These are phyloP conservation scores for Lepidocyrtoides sp. DNA, from an alignment of 2,888 invertebrate species.

Conservation along the genomic window DNA sequence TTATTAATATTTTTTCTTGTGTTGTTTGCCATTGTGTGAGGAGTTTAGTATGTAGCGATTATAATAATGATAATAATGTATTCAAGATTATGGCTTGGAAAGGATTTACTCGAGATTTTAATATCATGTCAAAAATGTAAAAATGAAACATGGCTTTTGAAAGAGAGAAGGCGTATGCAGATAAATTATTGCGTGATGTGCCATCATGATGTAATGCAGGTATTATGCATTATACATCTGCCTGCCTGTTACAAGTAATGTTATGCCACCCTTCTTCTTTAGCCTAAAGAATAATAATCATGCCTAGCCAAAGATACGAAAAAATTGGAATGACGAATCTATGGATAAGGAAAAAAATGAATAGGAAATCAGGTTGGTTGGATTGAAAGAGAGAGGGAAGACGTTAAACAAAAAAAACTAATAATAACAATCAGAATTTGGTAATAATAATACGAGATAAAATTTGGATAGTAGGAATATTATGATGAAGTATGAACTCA, in stretches of 20 bases:
- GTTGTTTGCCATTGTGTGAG: neutral
- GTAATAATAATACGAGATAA: constrained; percentile 63
- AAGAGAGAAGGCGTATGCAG: constrained; percentile 74
- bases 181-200: constrained; percentile 75
- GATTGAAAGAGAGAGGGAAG: neutral
- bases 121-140: constrained; percentile 76
- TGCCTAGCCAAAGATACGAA: neutral
- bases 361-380: constrained; percentile 32
- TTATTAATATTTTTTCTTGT: neutral
- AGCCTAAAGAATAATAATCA: constrained; percentile 32
- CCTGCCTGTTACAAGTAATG: constrained; percentile 1
- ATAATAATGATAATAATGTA: constrained; percentile 55
- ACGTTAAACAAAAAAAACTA: constrained; percentile 18
- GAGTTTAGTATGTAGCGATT: constrained; percentile 9
- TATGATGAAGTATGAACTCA: constrained; percentile 1
- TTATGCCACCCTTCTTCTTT: constrained; percentile 63
- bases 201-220: constrained; percentile 63
- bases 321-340: constrained; percentile 33
- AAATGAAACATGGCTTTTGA: constrained; percentile 75
- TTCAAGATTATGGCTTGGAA: constrained; percentile 61
- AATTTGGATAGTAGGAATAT: neutral
- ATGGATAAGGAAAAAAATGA: constrained; percentile 6
- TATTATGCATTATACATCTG: constrained; percentile 2
- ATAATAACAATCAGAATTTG: constrained; percentile 58
- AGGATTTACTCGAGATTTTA: constrained; percentile 70